A percentile compares a stretch with the other conserved stretches of the same genome.
Evolutionary conservation across 2,797 vertebrate genomes (phyloP).

Genomic region (Platyrinchus mystaceus): DNA sequence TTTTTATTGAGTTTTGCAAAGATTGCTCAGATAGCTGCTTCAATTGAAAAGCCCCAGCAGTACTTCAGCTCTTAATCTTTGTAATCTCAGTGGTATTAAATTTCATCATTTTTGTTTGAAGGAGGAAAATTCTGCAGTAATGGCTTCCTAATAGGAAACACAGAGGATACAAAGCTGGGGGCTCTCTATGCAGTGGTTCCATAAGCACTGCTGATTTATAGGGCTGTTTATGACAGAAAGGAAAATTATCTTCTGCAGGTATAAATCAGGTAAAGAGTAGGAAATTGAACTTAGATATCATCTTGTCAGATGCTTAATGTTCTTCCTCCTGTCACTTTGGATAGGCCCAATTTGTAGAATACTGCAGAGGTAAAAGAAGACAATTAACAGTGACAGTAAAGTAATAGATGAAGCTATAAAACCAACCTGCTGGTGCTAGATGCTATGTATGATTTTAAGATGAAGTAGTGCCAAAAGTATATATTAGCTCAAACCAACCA

Average conservation of each 20-base stretch:
- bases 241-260: conserved; percentile 99
- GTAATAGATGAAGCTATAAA: conserved; percentile 99
- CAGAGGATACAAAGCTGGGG: conserved; percentile 94
- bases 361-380: conserved; percentile 99
- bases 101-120: conserved; percentile 99
- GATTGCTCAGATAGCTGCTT: conserved; percentile 96
- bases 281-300: conserved; percentile 99
- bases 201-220: conserved; percentile 99
- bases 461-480: conserved; percentile 92
- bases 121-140: conserved; percentile 99
- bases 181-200: conserved; percentile 90
- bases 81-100: conserved; percentile 99
- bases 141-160: conserved; percentile 99
- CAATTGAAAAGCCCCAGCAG: conserved; percentile 89
- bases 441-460: conserved; percentile 99
- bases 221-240: conserved; percentile 99
- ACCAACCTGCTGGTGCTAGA: conserved; percentile 96
- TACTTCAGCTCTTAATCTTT: conserved; percentile 97
- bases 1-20: conserved; percentile 98
- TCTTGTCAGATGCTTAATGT: conserved; percentile 99
- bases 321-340: conserved; percentile 99
- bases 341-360: conserved; percentile 99
- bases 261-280: conserved; percentile 99
- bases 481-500: conserved; percentile 87
- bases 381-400: conserved; percentile 99